phyloP scores from a whole-genome alignment of 1,140 invertebrate genomes.

The Ceratina australensis region DNA sequence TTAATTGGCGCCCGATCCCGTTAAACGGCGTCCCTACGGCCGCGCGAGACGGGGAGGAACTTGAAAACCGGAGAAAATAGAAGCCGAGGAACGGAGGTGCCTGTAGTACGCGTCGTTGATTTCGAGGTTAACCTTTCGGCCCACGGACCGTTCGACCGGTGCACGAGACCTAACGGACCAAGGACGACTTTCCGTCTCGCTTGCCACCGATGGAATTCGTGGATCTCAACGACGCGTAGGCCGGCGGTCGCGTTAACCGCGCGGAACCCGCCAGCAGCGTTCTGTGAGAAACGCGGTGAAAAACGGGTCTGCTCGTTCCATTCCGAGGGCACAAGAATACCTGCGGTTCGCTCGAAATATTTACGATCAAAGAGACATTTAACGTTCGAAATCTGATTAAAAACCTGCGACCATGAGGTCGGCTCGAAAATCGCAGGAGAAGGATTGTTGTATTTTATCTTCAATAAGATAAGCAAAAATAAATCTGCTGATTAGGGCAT shows the following conservation, averaged over 20 bases:
- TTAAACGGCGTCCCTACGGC: constrained; percentile 40
- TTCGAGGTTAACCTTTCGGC: constrained; percentile 54
- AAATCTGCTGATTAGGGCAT: too few relatives aligned
- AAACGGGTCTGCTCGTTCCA: background rate
- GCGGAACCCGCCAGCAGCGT: background rate
- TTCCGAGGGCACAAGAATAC: background rate
- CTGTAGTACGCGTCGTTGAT: constrained; percentile 56
- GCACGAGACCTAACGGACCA: constrained; percentile 52
- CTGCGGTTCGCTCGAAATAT: background rate
- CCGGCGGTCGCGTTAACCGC: background rate
- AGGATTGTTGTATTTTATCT: too few relatives aligned
- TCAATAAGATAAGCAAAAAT: too few relatives aligned
- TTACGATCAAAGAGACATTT: too few relatives aligned
- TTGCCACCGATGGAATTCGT: constrained; percentile 39
- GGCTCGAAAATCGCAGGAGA: too few relatives aligned
- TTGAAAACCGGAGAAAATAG: constrained; percentile 32
- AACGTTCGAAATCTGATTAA: too few relatives aligned
- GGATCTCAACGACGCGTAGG: constrained; percentile 28
- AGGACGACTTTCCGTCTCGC: constrained; percentile 54
- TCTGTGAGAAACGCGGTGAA: constrained; percentile 1
- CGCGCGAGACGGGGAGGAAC: background rate
- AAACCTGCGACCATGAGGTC: too few relatives aligned
- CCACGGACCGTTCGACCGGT: constrained; percentile 26
- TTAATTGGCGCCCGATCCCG: constrained; percentile 56
- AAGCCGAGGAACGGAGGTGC: constrained; percentile 2